These are phyloP conservation scores for Chelmon rostratus DNA, from an alignment of 2,797 vertebrate species.

Conservation along the genomic window DNA sequence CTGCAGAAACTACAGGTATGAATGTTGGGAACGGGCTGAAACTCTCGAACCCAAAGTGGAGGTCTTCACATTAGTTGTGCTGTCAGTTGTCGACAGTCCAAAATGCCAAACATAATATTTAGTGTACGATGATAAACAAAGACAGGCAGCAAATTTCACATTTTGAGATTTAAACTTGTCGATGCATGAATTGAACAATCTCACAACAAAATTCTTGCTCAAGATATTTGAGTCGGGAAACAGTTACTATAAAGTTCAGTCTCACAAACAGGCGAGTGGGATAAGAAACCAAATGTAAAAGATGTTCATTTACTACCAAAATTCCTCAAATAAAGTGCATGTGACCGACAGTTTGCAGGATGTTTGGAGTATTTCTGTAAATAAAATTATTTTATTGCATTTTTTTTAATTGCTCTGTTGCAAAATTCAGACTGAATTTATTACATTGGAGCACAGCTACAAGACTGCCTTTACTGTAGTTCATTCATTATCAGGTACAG, in stretches of 20 bases:
- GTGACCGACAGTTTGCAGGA: not conserved
- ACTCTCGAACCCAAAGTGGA: no score
- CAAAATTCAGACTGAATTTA: no score
- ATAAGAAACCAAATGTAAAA: not conserved
- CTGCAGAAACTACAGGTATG: slow-evolving; percentile 87
- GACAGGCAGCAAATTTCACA: not conserved
- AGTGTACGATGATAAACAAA: not conserved
- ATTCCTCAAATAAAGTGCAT: not conserved
- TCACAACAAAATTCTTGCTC: not conserved
- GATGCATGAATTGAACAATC: not conserved
- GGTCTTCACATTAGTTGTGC: no score
- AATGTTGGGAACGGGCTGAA: no score
- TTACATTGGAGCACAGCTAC: no score
- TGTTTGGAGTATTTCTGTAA: not conserved
- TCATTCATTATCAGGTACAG: no score
- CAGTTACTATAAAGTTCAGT: not conserved
- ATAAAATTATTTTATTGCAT: no score
- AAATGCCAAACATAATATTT: not conserved
- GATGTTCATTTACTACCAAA: not conserved
- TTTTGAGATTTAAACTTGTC: not conserved
- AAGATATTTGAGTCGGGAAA: not conserved
- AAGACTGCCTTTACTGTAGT: no score
- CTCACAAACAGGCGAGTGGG: not conserved
- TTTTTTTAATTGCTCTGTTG: no score
- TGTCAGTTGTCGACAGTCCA: not conserved